Evolutionary conservation across 2,888 invertebrate genomes (phyloP), one percentile per base, ranked within the genome.

Genomic region (Drosophila basisetae): DNA sequence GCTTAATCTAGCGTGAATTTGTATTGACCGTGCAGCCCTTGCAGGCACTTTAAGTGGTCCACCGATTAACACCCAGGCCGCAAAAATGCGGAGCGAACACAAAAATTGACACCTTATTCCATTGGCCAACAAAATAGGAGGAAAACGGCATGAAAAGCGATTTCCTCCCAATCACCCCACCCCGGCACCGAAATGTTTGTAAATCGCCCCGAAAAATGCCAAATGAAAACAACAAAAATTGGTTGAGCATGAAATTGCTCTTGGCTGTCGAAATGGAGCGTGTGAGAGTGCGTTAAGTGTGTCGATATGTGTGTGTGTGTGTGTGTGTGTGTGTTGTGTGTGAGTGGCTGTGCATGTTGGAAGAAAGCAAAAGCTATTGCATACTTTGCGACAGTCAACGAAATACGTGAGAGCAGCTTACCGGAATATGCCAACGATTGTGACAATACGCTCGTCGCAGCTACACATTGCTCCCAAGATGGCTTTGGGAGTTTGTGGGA

Each of bases 171-270:
- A 4, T 52, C 30, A 10, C 43, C 47, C 25, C 7, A 41, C 55
- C n/a, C 18, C 33, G 33, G 47, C 60, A 35, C 6, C 30, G 33
- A 52, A 30, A 39, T 64, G 74, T 75, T 76, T 68, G 74, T 75
- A 76, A 76, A 76, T 76, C 63, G 71, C 60, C 61, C 64, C 71
- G 60, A 50, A 80, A 76, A 82, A 82, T 82, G 73, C 64, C 81
- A 79, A 86, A 84, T 84, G 85, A 77, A 82, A 84, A 76, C 90
- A 90, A 90, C 86, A 81, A 86, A 89, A 89, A 66, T 83, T 76
- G 84, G 76, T 90, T 86, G 74, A 86, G 91, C 91, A 91, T 88
- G 84, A 91, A 91, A 90, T 90, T 86, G 82, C 76, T 76, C 69
- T 72, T 47, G 64, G 59, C 79, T 78, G 58, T 54, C 41, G 55